Conservation (phyloP, 2,888 invertebrate species). For the Graphium colonna region DNA sequence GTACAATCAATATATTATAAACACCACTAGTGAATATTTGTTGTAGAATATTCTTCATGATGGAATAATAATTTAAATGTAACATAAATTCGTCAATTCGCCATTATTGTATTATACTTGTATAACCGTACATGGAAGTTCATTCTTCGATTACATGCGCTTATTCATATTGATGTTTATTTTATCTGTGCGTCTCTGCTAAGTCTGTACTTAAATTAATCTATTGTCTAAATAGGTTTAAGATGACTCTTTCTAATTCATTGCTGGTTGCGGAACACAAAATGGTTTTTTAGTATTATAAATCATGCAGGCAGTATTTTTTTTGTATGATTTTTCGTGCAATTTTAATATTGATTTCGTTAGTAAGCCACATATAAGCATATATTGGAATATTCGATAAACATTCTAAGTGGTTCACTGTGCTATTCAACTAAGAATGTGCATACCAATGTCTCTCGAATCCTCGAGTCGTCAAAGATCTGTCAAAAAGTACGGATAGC, state of each 20-base stretch:
- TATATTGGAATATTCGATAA: conserved; percentile 14
- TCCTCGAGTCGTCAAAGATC: no score
- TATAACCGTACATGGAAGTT: conserved; percentile 2
- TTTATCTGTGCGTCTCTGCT: conserved; percentile 30
- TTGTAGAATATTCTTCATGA: conserved; percentile 65
- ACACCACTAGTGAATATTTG: conserved; percentile 65
- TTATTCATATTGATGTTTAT: conserved; percentile 18
- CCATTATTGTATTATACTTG: conserved; percentile 41
- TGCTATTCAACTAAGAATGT: no score
- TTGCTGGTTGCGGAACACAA: conserved; percentile 31
- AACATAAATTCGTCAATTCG: conserved; percentile 54
- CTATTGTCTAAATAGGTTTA: conserved; percentile 14
- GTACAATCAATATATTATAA: conserved; percentile 54
- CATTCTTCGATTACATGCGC: not conserved
- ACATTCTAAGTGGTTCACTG: no score
- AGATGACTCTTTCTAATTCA: conserved; percentile 25
- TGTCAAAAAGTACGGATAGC: no score
- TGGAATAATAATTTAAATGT: conserved; percentile 43
- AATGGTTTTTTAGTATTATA: conserved; percentile 23
- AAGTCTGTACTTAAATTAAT: conserved; percentile 36
- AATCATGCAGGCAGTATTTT: conserved; percentile 2
- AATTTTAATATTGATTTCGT: not conserved
- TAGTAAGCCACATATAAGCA: not conserved
- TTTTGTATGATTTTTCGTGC: not conserved
- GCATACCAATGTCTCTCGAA: no score